These are phyloP conservation scores for Chrysomallon squamiferum DNA, from an alignment of 1,140 invertebrate genomes.

Conservation along the genomic window DNA sequence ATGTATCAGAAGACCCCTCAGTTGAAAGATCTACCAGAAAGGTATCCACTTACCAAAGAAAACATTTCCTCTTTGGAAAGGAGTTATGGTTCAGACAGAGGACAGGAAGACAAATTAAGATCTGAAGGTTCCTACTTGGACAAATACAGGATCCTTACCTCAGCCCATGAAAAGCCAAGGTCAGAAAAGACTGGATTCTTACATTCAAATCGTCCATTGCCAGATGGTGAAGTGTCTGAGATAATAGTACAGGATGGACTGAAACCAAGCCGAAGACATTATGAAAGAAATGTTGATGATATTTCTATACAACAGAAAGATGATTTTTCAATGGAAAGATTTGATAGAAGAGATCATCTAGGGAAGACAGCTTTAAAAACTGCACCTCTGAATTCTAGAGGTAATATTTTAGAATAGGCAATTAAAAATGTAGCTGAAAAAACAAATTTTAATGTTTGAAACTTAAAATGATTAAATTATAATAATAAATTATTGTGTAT, in stretches of 20 bases:
- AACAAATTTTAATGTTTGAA: too few species aligned
- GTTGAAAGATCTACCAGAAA: background rate
- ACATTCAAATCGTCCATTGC: conserved; percentile 3
- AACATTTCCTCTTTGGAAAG: conserved; percentile 5
- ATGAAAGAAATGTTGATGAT: background rate
- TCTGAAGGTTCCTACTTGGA: background rate
- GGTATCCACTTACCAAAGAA: background rate
- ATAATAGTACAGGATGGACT: background rate
- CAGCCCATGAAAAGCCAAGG: background rate
- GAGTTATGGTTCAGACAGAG: conserved; percentile 13
- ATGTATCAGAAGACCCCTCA: background rate
- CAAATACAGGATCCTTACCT: background rate
- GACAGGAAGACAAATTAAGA: background rate
- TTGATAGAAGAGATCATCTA: too few species aligned
- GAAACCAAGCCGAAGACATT: background rate
- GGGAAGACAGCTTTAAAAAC: background rate
- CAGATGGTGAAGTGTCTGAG: conserved; percentile 42
- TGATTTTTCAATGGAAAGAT: too few species aligned
- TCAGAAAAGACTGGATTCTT: background rate
- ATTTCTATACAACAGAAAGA: too few species aligned
- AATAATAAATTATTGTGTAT: too few species aligned
- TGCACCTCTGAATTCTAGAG: conserved; percentile 2
- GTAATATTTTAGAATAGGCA: too few species aligned
- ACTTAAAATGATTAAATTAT: too few species aligned
- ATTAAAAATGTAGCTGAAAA: too few species aligned